Base-by-base conservation (phyloP, 2,113 vertebrate genomes). In the Varanus salvator region DNA sequence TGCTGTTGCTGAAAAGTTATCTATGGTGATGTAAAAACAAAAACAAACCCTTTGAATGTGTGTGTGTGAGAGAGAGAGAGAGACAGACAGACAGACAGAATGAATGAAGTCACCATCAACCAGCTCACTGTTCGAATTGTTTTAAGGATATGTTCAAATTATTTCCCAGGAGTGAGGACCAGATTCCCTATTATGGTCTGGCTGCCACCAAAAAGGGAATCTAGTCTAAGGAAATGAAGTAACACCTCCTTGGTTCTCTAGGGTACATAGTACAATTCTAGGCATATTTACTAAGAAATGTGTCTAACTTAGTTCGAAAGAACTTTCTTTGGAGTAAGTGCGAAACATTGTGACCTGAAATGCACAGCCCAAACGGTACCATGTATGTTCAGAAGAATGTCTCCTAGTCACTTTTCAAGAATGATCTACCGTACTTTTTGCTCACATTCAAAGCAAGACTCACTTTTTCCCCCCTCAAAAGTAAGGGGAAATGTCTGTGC, bases 111-210 rank as follows among this genome's bases (percentile, higher is more conserved):
- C 27, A 86, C 88, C 86, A 86, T 21, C 50, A 90, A 89, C 88
- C 81, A 90, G n/a, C 54, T 86, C n/a, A 87, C 78, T 27, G 21
- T 86, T 83, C 77, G 76, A 92, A 84, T 77, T 44, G 69, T 0
- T 86, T 92, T 52, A 93, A 86, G 81, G 31, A 78, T 80, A 25
- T 71, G 66, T 44, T 44, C 38, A 44, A 44, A 44, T 44, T 44
- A 44, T 44, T 50, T 34, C 91, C 50, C 86, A 89, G 64, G 52
- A 64, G 27, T 77, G 60, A 90, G 52, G 44, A 91, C 91, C 90
- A 93, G 90, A 92, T 87, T 89, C 21, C 80, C 71, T 89, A 54
- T 82, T 83, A 54, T 90, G 89, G 89, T 77, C 38, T 12, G 89
- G 31, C 68, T 91, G 89, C 25, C 72, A 88, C 54, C 8, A 85